Base-by-base conservation (phyloP, 2,888 invertebrate genomes). In the Invenusta paracnida region DNA sequence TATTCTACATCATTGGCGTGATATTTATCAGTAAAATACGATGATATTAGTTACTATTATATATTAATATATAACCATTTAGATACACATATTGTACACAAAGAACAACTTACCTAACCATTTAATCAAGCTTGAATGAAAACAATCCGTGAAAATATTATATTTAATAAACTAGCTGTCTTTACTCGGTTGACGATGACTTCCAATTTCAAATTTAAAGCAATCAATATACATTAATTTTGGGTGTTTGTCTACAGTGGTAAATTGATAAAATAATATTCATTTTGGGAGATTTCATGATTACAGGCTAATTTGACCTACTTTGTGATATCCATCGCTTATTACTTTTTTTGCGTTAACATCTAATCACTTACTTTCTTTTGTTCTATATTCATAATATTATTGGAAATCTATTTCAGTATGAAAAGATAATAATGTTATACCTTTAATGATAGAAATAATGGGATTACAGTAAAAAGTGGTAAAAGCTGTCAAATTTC, bases 31-130 rank as follows among this genome's bases (percentile, higher is more conserved):
- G 27, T 73, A 73, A 73, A 73, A 13, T 73, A 23, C 23, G 73
- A n/a, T n/a, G n/a, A 73, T 73, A 73, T 73, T 73, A 73, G 73
- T 73, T 73, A 73, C 73, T 73, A 73, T 73, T 73, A 73, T 73
- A 73, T 48, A 48, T 48, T 48, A 48, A 48, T 48, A 5, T 48
- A 48, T 73, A 23, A 5, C 17, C 73, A 73, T 73, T 73, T 73
- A 73, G 73, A 73, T 73, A 73, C 17, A 73, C 17, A 73, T 23
- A 73, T 73, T 73, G 73, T 73, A 73, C 23, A 73, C 5, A 73
- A 73, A 2, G 73, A 73, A 73, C 73, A 73, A 73, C 27, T 13
- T 5, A 73, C 17, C 73, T 5, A 73, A 73, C 23, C 73, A 13
- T 23, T 73, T 73, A 25, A 73, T 73, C 27, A 73, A 23, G 73